A percentile compares a stretch with the other conserved stretches of the same genome.
Evolutionary conservation across 1,140 invertebrate genomes (phyloP).

Genomic region (Melitaea cinxia): DNA sequence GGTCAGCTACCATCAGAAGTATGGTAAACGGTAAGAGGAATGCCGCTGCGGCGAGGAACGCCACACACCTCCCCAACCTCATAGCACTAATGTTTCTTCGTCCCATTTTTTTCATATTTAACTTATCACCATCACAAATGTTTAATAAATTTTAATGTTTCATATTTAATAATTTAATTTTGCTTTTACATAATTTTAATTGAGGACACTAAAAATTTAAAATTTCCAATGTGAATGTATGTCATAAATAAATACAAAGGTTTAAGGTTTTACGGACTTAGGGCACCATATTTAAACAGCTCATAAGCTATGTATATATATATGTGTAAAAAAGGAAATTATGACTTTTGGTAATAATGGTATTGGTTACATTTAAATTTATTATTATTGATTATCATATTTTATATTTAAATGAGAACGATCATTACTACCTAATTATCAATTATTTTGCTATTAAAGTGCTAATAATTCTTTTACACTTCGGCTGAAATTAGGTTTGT

Average conservation of each 20-base stretch:
- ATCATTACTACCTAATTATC: background rate
- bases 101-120: constrained; percentile 42
- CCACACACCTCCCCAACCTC: constrained; percentile 69
- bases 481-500: no score
- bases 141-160: no score
- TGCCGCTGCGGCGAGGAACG: constrained; percentile 69
- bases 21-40: constrained; percentile 75
- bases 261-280: no score
- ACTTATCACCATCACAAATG: constrained; percentile 20
- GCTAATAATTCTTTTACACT: no score
- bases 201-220: background rate
- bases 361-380: no score
- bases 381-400: no score
- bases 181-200: constrained; percentile 13
- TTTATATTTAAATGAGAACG: background rate
- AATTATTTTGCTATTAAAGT: no score
- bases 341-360: no score
- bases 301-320: no score
- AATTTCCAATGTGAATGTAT: background rate
- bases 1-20: constrained; percentile 73
- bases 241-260: no score
- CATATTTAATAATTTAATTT: background rate
- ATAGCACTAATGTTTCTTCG: constrained; percentile 67
- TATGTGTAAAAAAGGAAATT: no score
- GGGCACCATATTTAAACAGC: no score